phyloP scores from a whole-genome alignment of 2,888 invertebrate species.

The Neria commutata region DNA sequence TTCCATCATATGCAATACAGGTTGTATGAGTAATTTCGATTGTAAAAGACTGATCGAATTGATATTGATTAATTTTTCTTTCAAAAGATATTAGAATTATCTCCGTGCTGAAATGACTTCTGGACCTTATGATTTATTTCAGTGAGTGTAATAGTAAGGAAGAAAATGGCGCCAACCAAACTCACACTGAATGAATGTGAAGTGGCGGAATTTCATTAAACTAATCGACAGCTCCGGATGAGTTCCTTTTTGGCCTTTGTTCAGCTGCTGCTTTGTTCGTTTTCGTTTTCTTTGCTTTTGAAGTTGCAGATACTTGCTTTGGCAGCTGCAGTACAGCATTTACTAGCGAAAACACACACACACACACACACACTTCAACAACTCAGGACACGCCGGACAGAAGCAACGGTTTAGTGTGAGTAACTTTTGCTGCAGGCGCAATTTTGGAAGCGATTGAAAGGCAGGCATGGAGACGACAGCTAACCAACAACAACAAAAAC shows the following conservation, averaged over 20 bases:
- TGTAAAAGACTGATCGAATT: too few species aligned
- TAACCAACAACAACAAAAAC: not conserved
- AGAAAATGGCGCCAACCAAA: too few species aligned
- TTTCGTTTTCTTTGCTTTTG: not conserved
- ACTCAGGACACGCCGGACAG: not conserved
- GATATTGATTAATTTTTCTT: too few species aligned
- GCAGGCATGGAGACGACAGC: slow-evolving; percentile 5
- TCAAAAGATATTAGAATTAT: too few species aligned
- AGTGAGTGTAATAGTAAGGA: too few species aligned
- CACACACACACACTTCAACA: not conserved
- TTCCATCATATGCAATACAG: too few species aligned
- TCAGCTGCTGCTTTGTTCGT: not conserved
- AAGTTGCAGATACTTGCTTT: not conserved
- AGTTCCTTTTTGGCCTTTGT: not conserved
- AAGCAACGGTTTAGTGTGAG: slow-evolving; percentile 6
- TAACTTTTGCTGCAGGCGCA: slow-evolving; percentile 20
- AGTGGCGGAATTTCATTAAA: slow-evolving; percentile 38
- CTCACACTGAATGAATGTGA: too few species aligned
- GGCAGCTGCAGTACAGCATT: not conserved
- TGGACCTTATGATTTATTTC: too few species aligned
- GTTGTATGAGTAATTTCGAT: too few species aligned
- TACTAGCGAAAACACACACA: slow-evolving; percentile 3
- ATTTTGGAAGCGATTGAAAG: slow-evolving; percentile 10
- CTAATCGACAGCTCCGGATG: slow-evolving; percentile 35
- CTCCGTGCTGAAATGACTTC: too few species aligned